Conservation (phyloP, 1,140 invertebrate genomes). For the Caenorhabditis remanei region DNA sequence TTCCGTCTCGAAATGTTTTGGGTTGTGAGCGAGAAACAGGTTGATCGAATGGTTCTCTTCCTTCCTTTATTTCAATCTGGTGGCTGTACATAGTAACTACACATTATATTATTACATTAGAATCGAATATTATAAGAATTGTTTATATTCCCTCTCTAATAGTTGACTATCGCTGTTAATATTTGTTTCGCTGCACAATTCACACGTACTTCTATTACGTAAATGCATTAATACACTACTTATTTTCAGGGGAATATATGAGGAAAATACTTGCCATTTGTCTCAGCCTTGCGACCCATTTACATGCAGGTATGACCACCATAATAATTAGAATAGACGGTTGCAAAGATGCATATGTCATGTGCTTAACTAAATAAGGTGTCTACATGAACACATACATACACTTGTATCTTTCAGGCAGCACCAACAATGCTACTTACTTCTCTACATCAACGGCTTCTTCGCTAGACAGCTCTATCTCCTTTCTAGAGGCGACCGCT, state of each 20-base stretch:
- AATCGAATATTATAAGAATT: constrained; percentile 54
- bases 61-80: constrained; percentile 50
- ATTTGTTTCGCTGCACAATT: constrained; percentile 13
- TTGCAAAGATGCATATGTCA: constrained; percentile 4
- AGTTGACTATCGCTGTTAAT: constrained; percentile 24
- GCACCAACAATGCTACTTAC: neutral
- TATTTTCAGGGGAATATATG: constrained; percentile 25
- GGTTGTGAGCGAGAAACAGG: constrained; percentile 51
- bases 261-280: constrained; percentile 16
- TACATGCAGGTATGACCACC: constrained; percentile 38
- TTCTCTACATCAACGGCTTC: neutral
- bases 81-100: constrained; percentile 44
- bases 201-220: constrained; percentile 33
- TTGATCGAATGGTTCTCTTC: constrained; percentile 43
- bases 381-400: neutral
- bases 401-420: constrained; percentile 6
- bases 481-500: neutral
- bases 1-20: constrained; percentile 18
- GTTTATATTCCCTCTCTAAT: constrained; percentile 28
- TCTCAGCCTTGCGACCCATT: constrained; percentile 38
- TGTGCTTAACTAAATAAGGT: constrained; percentile 22
- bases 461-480: neutral
- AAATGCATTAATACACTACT: constrained; percentile 51
- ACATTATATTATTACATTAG: constrained; percentile 52
- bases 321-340: constrained; percentile 31